Percentiles rank a stretch among this genome's conserved stretches.
Conservation (phyloP, 2,113 vertebrate genomes). For the Crotalus horridus region DNA sequence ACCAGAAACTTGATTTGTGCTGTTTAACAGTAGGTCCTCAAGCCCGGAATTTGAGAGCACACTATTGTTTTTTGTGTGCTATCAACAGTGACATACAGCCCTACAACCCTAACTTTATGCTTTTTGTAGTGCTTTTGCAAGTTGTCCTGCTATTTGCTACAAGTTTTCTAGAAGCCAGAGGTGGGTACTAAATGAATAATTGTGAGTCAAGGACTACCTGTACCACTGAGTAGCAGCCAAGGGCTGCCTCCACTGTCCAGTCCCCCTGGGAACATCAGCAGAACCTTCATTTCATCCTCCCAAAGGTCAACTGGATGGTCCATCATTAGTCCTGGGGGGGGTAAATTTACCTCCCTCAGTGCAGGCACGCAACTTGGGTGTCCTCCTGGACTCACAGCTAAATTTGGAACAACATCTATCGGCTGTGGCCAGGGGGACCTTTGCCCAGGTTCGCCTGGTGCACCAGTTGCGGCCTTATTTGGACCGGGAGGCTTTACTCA, state of each 20-base stretch:
- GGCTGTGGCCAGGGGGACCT: no score
- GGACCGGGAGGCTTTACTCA: no score
- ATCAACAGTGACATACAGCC: neutral
- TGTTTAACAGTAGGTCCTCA: neutral
- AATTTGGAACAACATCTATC: no score
- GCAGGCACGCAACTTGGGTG: no score
- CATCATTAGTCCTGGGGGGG: no score
- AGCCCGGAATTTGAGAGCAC: neutral
- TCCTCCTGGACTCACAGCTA: no score
- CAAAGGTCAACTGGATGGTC: no score
- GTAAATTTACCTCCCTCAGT: no score
- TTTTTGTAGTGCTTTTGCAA: neutral
- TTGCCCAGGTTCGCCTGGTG: no score
- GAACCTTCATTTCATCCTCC: neutral
- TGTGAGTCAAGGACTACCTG: no score
- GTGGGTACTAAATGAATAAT: neutral
- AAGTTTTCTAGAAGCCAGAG: neutral
- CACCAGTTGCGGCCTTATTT: no score
- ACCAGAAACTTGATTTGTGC: neutral
- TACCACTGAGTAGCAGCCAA: neutral
- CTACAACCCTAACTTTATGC: neutral
- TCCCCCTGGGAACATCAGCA: neutral
- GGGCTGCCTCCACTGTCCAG: neutral
- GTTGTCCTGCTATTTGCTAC: neutral
- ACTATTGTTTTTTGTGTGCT: neutral